Evolutionary conservation across 2,888 invertebrate species (phyloP).

Genomic region (Caenorhabditis macrosperma): DNA sequence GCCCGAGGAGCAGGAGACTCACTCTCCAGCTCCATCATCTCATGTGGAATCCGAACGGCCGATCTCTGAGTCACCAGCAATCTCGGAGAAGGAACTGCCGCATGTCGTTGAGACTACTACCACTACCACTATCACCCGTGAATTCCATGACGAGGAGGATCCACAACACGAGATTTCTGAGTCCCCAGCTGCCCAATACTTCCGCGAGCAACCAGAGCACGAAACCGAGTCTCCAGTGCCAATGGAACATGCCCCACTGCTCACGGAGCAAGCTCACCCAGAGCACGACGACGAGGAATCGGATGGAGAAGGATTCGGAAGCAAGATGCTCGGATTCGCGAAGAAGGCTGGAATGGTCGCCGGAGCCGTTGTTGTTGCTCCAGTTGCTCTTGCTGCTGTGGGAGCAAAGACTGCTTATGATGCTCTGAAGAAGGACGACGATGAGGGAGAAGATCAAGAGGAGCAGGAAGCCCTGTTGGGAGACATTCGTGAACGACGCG

Average conservation of each 20-base stretch:
- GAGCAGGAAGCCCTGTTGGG: conserved; percentile 21
- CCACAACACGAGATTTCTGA: neutral
- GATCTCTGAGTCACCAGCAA: conserved; percentile 7
- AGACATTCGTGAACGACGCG: conserved; percentile 19
- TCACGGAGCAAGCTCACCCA: conserved; percentile 20
- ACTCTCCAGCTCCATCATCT: conserved; percentile 24
- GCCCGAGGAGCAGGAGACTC: neutral
- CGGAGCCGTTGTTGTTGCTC: conserved; percentile 70
- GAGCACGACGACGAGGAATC: conserved; percentile 46
- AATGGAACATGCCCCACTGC: conserved; percentile 38
- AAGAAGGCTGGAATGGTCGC: conserved; percentile 70
- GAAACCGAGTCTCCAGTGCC: conserved; percentile 10
- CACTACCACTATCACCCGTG: conserved; percentile 8
- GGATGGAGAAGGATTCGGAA: conserved; percentile 58
- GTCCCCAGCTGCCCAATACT: conserved; percentile 21
- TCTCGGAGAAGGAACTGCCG: conserved; percentile 4
- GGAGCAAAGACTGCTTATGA: conserved; percentile 71
- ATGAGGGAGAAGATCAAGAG: conserved; percentile 42
- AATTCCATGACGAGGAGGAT: conserved; percentile 14
- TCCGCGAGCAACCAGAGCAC: conserved; percentile 18
- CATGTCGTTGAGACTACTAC: conserved; percentile 15
- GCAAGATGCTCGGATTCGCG: conserved; percentile 63
- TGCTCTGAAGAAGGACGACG: conserved; percentile 59
- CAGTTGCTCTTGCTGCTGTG: conserved; percentile 67
- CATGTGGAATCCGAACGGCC: conserved; percentile 25